Evolutionary conservation across 37 sponge, comb jelly and placozoan genomes (phyloP), one percentile per base, ranked within the genome.

Genomic region (Axinella damicornis): DNA sequence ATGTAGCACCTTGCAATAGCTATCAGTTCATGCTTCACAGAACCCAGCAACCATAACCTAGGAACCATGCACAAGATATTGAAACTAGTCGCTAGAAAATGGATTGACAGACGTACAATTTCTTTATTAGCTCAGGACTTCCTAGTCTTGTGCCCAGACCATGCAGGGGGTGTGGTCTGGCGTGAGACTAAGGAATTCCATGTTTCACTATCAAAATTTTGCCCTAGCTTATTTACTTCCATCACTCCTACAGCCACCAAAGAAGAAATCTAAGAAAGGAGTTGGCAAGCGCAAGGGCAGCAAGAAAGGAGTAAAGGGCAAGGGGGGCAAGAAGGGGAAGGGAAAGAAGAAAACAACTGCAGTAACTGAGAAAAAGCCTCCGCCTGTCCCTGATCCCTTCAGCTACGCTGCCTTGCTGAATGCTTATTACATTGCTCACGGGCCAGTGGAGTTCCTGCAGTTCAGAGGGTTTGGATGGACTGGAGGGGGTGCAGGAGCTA

Each of bases 391-490:
- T 21, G 93, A 92, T 25, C 85, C 84, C 16, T 36, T 92, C 53
- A 88, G 89, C 52, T 31, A 59, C 41, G 93, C 75, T 20, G 93
- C 93, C 0, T 81, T 84, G 85, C 21, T 64, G 71, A 90, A 84
- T 28, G 91, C 76, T 6, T 90, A 84, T 46, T 90, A 85, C 70
- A 89, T 90, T 17, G 15, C 85, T n/a, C 91, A 90, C 60, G 85
- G 85, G 74, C 85, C 81, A 28, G 87, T 78, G 25, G 78, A 80
- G 57, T 85, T 85, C 60, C 62, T 90, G 19, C 59, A 59, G 37
- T 65, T 84, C 59, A 52, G 91, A 57, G 86, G 91, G 1, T 85
- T 68, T 39, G 24, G 53, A 6, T 85, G 86, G 91, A 38, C 20
- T 33, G 91, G 83, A 32, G 86, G 78, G 16, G 78, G 78, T 22